Evolutionary conservation across 2,888 invertebrate species (phyloP).

Genomic region (Lithophane ornitopus): DNA sequence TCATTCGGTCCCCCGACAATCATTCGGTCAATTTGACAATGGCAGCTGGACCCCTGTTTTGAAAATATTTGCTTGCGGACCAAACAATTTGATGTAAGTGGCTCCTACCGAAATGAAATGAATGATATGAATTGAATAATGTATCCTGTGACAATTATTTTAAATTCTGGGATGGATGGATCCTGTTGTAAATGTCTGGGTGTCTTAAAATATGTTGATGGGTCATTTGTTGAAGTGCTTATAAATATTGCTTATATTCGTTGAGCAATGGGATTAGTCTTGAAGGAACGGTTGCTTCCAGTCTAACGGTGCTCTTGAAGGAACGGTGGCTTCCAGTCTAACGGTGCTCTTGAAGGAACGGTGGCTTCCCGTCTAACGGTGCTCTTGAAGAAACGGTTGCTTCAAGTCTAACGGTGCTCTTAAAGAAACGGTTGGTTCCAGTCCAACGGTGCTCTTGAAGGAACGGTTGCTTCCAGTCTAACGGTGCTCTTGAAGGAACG

Average conservation of each 20-base stretch:
- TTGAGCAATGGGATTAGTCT: background rate
- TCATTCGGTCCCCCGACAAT: constrained; percentile 79
- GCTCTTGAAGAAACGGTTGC: background rate
- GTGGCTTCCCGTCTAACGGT: no score
- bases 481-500: no score
- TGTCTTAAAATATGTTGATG: constrained; percentile 13
- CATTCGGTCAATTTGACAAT: constrained; percentile 90
- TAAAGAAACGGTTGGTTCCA: no score
- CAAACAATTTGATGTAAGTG: constrained; percentile 87
- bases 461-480: no score
- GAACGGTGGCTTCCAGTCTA: no score
- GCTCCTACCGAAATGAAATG: constrained; percentile 75
- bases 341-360: no score
- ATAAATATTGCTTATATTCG: background rate
- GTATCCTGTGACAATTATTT: constrained; percentile 73
- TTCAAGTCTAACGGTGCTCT: background rate
- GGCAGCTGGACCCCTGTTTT: constrained; percentile 83
- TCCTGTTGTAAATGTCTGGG: constrained; percentile 15
- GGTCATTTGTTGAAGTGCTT: background rate
- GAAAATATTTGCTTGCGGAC: constrained; percentile 86
- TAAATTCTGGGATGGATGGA: constrained; percentile 39
- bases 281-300: background rate
- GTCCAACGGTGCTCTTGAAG: no score
- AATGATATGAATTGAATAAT: constrained; percentile 87
- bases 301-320: background rate